These are phyloP conservation scores for Lepidocolaptes lacrymiger DNA, from an alignment of 2,797 vertebrate species.

Conservation along the genomic window DNA sequence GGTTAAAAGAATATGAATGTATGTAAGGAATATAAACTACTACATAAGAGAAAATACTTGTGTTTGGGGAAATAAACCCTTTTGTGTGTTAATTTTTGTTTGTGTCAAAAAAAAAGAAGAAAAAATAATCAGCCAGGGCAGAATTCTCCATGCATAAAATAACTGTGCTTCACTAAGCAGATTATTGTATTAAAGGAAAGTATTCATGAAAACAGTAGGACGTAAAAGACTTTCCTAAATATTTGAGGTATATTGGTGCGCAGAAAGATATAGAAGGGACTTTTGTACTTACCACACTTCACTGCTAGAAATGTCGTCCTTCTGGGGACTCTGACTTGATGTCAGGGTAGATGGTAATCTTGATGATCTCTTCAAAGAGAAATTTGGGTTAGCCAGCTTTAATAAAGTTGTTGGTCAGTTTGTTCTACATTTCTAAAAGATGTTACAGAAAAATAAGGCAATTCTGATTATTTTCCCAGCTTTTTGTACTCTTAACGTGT, in stretches of 20 bases:
- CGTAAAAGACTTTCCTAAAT: not conserved
- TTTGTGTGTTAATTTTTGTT: not conserved
- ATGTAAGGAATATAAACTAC: not conserved
- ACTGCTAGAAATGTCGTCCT: not conserved
- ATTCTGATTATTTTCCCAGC: not conserved
- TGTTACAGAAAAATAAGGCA: not conserved
- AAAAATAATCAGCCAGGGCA: not conserved
- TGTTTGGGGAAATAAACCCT: not conserved
- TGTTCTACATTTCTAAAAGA: constrained; percentile 34
- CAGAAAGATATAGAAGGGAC: not conserved
- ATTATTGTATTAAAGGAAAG: not conserved
- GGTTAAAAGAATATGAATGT: not conserved
- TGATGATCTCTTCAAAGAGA: not conserved
- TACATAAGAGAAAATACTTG: not conserved
- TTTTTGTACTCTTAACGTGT: not conserved
- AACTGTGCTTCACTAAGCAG: not conserved
- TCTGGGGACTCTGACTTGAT: not conserved
- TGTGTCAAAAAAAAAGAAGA: not conserved
- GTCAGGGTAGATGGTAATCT: not conserved
- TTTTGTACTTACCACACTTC: constrained; percentile 22
- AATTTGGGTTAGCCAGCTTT: not conserved
- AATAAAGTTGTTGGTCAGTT: not conserved
- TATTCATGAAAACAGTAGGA: not conserved
- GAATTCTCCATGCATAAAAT: not conserved
- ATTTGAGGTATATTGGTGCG: not conserved